Evolutionary conservation across 1,140 invertebrate genomes (phyloP), one percentile per base, ranked within the genome.

Genomic region (Propsilocerus akamusi): DNA sequence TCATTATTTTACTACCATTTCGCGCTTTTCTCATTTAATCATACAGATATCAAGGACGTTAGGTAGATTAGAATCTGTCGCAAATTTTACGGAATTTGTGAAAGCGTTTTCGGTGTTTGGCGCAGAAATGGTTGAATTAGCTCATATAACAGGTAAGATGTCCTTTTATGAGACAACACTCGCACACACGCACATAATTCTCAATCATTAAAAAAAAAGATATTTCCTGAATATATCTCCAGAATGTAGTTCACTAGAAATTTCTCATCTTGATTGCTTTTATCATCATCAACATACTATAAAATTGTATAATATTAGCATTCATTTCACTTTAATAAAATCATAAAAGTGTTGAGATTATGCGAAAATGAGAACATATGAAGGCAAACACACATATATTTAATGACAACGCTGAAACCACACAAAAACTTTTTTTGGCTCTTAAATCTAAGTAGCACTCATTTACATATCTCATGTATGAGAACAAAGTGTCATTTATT

Each of bases 61-160:
- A 54, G 85, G 85, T 54, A 76, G 86, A 47, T 70, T 99, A 57
- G 93, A 97, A 69, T 86, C 84, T 51, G 92, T 97, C 30, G 83
- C 86, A 51, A 97, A 93, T 70, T 98, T 98, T 65, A 95, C 92
- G 6, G 95, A 99, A 68, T 99, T 99, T 70, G 94, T 98, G 25
- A 92, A 95, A 60, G 92, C 93, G 5, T 99, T 99, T 71, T 94
- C 91, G 58, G 89, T 96, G 62, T 98, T 98, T 68, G 96, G 96
- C 4, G 86, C 83, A 8, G 92, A 98, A 65, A 98, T 99, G 94
- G 93, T 98, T 46, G 93, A 98, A 62, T 68, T 99, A 51, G 94
- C 94, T 11, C 87, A 97, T 66, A 69, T 97, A 20, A 96, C 91
- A 23, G 90, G 75, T 11, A 75, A 77, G 56, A 47, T 28, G 20